Evolutionary conservation across 2,113 vertebrate genomes (phyloP), one percentile per base, ranked within the genome.

Genomic region (Apaloderma vittatum): DNA sequence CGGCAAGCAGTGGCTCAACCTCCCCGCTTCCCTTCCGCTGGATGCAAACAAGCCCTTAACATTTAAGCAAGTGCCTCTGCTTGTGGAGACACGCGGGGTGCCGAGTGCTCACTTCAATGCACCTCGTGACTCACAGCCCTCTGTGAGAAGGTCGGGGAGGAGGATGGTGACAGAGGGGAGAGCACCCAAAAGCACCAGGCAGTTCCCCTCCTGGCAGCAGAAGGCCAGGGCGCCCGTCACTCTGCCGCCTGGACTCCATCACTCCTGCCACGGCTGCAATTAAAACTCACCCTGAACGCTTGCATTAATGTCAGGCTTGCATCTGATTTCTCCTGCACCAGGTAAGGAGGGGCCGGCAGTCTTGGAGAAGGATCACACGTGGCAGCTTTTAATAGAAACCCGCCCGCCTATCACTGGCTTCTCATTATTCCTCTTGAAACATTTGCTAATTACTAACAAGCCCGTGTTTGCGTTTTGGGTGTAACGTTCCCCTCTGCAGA

Each of bases 351-450:
- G 92, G 92, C 95, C 82, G 18, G 90, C 90, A 93, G 92, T 83
- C 96, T 97, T 70, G 57, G 94, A 85, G 92, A 94, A 73, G 92
- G 90, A 91, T 95, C 93, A 95, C 97, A 97, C 92, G 94, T 95
- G 97, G 93, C 89, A 91, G 95, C 96, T 97, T 97, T 97, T 97
- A 97, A 97, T 97, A 97, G 96, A 70, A 97, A 74, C 87, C 82
- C 88, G 30, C 94, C 94, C 24, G 73, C 92, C 95, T 97, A 97
- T 97, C 97, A 95, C 84, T 15, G 61, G 84, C 82, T 95, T 66
- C 96, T 97, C 96, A 91, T 96, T 86, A 79, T 66, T 51, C 92
- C 92, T 90, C 97, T 94, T 89, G 97, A 97, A 96, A 52, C 51
- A 10, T 58, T 92, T 85, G 92, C 94, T 97, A 97, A 97, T 97